Evolutionary conservation across 2,888 invertebrate species (phyloP).

Genomic region (Ashinkailepas kermadecensis): DNA sequence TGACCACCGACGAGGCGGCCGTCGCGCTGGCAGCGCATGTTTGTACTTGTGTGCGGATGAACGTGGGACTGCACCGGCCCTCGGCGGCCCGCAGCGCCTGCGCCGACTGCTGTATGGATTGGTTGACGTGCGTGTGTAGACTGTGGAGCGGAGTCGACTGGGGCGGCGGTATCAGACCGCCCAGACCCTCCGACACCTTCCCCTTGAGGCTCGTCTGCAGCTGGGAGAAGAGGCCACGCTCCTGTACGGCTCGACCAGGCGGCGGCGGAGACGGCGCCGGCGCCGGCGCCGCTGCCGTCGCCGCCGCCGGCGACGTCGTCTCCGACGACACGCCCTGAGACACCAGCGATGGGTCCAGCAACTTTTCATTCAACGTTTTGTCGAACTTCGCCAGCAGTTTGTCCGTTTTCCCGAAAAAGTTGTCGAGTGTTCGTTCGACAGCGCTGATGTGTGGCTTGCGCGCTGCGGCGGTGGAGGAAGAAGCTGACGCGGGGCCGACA

Average conservation of each 20-base stretch:
- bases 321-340: background rate
- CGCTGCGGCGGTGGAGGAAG: background rate
- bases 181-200: constrained; percentile 9
- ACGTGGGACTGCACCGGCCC: background rate
- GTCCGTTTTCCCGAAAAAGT: constrained; percentile 15
- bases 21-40: background rate
- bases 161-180: background rate
- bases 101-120: constrained; percentile 1
- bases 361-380: constrained; percentile 4
- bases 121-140: background rate
- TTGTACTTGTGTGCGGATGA: background rate
- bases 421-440: constrained; percentile 15
- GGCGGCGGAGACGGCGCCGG: background rate
- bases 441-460: background rate
- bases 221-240: background rate
- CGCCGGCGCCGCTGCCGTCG: background rate
- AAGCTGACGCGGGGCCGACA: background rate
- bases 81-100: constrained; percentile 2
- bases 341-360: background rate
- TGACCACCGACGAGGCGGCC: background rate
- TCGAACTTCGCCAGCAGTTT: constrained; percentile 22
- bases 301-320: background rate
- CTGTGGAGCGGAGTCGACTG: background rate
- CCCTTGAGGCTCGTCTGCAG: constrained; percentile 8
- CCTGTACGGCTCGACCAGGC: background rate